phyloP scores from a whole-genome alignment of 1,140 invertebrate genomes.

The Lasaia peninsularis region DNA sequence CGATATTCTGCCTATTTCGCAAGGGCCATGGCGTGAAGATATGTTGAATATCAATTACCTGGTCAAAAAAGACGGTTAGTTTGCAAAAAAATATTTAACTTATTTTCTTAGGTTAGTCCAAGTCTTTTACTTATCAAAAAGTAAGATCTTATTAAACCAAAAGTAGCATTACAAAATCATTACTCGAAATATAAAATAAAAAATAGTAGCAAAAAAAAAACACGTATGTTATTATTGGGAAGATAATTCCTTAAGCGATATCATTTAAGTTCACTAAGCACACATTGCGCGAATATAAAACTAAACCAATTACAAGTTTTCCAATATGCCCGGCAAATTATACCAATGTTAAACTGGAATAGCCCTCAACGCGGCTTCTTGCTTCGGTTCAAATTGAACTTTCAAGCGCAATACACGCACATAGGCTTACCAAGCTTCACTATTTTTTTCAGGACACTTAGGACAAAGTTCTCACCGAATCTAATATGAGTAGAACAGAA shows the following conservation, averaged over 20 bases:
- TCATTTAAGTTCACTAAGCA: slow-evolving; percentile 53
- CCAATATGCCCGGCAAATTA: slow-evolving; percentile 70
- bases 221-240: slow-evolving; percentile 15
- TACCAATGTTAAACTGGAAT: slow-evolving; percentile 63
- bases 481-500: too few species aligned
- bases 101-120: too few species aligned
- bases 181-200: background rate
- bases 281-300: slow-evolving; percentile 67
- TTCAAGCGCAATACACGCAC: slow-evolving; percentile 33
- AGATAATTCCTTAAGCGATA: slow-evolving; percentile 47
- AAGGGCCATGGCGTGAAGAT: too few species aligned
- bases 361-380: slow-evolving; percentile 47
- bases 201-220: background rate
- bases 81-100: too few species aligned
- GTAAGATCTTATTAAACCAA: too few species aligned
- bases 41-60: too few species aligned
- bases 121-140: too few species aligned
- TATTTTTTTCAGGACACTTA: slow-evolving; percentile 17
- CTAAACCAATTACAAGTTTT: slow-evolving; percentile 74
- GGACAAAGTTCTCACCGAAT: background rate
- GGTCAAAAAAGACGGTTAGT: too few species aligned
- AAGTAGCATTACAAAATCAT: too few species aligned
- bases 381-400: slow-evolving; percentile 45
- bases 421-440: slow-evolving; percentile 1
- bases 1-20: too few species aligned